These are phyloP conservation scores for Chelonia mydas DNA, from an alignment of 2,797 vertebrate genomes.

Conservation along the genomic window DNA sequence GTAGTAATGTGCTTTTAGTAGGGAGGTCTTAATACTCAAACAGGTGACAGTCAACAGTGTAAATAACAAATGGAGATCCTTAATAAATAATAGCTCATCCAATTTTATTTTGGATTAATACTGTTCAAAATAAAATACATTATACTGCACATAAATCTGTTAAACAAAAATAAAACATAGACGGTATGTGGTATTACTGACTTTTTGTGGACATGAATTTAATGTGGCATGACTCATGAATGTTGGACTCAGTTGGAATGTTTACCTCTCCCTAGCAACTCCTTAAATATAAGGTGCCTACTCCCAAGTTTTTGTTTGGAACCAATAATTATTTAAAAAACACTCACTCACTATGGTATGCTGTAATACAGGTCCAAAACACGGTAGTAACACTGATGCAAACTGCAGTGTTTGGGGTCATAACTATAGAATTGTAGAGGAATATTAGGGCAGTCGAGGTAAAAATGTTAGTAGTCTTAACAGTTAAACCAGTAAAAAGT, in stretches of 20 bases:
- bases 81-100: not conserved
- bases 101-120: not conserved
- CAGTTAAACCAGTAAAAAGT: not conserved
- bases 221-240: fast-evolving
- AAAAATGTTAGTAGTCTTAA: not conserved
- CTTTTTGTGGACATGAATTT: not conserved
- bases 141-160: not conserved
- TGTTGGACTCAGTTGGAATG: not conserved
- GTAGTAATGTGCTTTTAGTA: not conserved
- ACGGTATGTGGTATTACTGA: not conserved
- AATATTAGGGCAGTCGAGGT: not conserved
- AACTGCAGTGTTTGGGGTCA: not conserved
- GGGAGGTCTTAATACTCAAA: not conserved
- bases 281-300: not conserved
- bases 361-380: not conserved
- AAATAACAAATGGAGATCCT: not conserved
- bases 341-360: not conserved
- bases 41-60: not conserved
- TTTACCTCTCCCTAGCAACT: not conserved
- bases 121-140: not conserved
- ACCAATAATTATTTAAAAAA: not conserved
- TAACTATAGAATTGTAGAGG: not conserved
- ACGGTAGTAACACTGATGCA: not conserved
- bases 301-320: not conserved
- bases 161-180: not conserved